Percentiles rank a stretch among this genome's conserved stretches.
Evolutionary conservation across 2,113 vertebrate species (phyloP).

Genomic region (Sorex fumeus): DNA sequence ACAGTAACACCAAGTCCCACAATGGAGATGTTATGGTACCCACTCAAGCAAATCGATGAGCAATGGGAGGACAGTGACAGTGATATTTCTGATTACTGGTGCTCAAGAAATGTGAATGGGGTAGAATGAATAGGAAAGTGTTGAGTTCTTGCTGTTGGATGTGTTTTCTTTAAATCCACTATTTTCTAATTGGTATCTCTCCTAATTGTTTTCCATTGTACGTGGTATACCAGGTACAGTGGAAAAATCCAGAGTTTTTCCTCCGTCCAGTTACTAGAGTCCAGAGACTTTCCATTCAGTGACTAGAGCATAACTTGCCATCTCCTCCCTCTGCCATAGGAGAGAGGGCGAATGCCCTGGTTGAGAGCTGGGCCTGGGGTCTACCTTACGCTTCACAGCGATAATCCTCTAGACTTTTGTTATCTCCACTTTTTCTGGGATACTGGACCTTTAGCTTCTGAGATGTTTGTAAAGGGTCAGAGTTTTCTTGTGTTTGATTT

Average conservation of each 20-base stretch:
- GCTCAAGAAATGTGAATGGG: neutral
- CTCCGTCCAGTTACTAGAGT: too few species aligned
- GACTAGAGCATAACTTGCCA: neutral
- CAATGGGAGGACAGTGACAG: too few species aligned
- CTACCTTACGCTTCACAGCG: too few species aligned
- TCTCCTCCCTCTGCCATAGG: too few species aligned
- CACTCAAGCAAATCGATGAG: too few species aligned
- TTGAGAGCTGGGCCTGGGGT: too few species aligned
- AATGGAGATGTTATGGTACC: too few species aligned
- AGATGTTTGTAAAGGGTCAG: neutral
- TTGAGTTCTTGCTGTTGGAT: neutral
- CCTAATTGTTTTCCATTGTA: neutral
- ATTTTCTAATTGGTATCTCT: neutral
- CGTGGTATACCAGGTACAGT: neutral
- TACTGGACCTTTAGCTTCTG: neutral
- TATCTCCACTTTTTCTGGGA: neutral
- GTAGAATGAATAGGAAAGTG: neutral
- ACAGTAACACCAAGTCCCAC: too few species aligned
- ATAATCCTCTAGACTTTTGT: neutral
- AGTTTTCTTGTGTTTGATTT: constrained; percentile 33
- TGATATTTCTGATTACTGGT: constrained; percentile 23
- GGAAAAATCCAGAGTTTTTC: too few species aligned
- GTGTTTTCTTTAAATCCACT: neutral
- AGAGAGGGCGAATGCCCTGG: neutral
- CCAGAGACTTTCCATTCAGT: too few species aligned